Evolutionary conservation across 2,888 invertebrate genomes (phyloP), one percentile per base, ranked within the genome.

Genomic region (Macaria liturata): DNA sequence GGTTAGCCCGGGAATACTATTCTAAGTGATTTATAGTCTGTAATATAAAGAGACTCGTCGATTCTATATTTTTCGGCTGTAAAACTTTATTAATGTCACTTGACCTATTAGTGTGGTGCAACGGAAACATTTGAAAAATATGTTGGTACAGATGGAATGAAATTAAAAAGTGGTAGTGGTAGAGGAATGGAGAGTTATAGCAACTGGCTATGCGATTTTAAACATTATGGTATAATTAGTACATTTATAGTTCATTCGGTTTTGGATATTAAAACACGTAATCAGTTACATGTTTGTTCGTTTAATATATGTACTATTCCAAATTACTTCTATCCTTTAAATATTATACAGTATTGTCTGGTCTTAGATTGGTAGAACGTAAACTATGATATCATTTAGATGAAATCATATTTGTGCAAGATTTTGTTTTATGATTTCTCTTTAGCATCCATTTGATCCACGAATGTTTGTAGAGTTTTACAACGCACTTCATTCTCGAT

Each of bases 1-100:
- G 75, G 73, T 76, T 74, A 76, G 73, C 73, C 72, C 70, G 71
- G 71, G 70, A 57, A 74, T 77, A 71, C 69, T 68, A 71, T 69
- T 66, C 64, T 65, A 67, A 51, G 64, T 75, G 79, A 79, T 79
- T 77, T 79, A 79, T 69, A 64, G 48, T 57, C 50, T 54, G 52
- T 59, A 64, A 66, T 67, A 66, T 66, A 68, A 67, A 62, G 42
- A 46, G 52, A 57, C 47, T 49, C 52, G 64, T 62, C 63, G 62
- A 65, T 64, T 67, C 64, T 64, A 65, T 66, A 62, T 57, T 63
- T 62, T 55, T 56, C 57, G 61, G 60, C 64, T 60, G 63, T 68
- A 66, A 67, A 68, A 66, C 57, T 60, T 64, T 65, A 63, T 63
- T 63, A 57, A 63, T 65, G 67, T 65, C 61, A 60, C 57, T 60